Evolutionary conservation across 1,140 invertebrate genomes (phyloP), one percentile per base, ranked within the genome.

Genomic region (Hyposmocoma kahamanoa): DNA sequence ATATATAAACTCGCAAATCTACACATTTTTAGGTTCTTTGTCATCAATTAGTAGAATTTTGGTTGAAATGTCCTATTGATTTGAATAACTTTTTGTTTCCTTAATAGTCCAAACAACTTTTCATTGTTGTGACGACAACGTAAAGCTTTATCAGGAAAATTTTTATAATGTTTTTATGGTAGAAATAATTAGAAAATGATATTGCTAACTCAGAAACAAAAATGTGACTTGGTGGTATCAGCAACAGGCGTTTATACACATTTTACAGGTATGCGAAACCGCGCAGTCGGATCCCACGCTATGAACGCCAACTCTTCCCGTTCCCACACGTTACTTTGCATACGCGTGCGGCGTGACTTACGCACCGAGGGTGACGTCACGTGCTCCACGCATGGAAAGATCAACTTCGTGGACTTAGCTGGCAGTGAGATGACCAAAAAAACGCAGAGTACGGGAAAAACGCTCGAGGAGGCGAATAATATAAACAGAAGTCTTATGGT

Each of bases 401-500:
- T 97, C 28, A 97, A 97, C 87, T 95, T 98, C 67, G 96, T 98
- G 0, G 97, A 98, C 74, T 82, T 98, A 44, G 97, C 97, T 1
- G 97, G 97, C 9, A 96, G 95, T 66, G 97, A 98, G 85, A 94
- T 98, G 90, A 96, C 95, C 2, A 96, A 96, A 73, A 94, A 96
- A 64, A 99, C 97, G 0, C 92, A 96, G 48, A 98, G 96, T 62
- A 93, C 94, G 62, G 95, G 95, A 1, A 96, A 96, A 72, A 96
- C 94, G 0, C 81, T 97, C 43, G 94, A 96, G 71, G 97, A 98
- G 80, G 96, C 96, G 0, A 97, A 97, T 71, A 97, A 97, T 72
- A 98, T 98, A 52, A 98, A 98, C 74, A 95, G 98, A 64, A 98
- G 97, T 62, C 87, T 97, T 0, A 97, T 98, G 90, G 98, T 98